phyloP scores from a whole-genome alignment of 2,888 invertebrate species.

The Luperina testacea region DNA sequence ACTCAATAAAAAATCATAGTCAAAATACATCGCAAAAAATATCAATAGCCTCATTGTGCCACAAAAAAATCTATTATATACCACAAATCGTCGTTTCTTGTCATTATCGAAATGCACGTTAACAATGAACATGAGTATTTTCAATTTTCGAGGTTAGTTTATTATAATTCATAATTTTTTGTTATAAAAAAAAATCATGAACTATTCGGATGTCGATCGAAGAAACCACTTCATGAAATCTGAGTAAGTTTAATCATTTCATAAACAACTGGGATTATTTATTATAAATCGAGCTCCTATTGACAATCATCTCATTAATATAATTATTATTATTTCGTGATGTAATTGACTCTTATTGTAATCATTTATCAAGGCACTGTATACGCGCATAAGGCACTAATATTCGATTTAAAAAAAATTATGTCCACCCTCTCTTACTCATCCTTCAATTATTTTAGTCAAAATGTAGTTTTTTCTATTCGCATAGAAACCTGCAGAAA shows the following conservation, averaged over 20 bases:
- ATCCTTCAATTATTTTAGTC: neutral
- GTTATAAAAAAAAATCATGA: conserved; percentile 30
- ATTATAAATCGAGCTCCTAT: neutral
- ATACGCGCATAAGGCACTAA: conserved; percentile 55
- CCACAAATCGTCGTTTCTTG: conserved; percentile 55
- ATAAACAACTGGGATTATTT: conserved; percentile 30
- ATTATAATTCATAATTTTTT: conserved; percentile 26
- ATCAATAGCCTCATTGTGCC: conserved; percentile 53
- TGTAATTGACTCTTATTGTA: conserved; percentile 48
- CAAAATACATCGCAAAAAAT: conserved; percentile 18
- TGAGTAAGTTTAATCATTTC: conserved; percentile 18
- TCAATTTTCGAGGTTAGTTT: conserved; percentile 61
- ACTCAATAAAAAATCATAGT: conserved; percentile 28
- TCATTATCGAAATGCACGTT: conserved; percentile 67
- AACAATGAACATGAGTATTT: conserved; percentile 65
- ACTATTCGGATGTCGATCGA: conserved; percentile 63
- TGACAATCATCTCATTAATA: conserved; percentile 13
- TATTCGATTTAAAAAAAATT: conserved; percentile 59
- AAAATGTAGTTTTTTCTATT: neutral
- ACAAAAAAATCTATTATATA: conserved; percentile 29
- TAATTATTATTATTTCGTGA: conserved; percentile 10
- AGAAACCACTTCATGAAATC: conserved; percentile 61
- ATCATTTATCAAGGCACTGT: conserved; percentile 63
- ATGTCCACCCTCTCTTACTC: conserved; percentile 44
- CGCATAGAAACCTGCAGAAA: neutral